Evolutionary conservation across 2,113 vertebrate genomes (phyloP), one percentile per base, ranked within the genome.

Genomic region (Xenopus borealis): DNA sequence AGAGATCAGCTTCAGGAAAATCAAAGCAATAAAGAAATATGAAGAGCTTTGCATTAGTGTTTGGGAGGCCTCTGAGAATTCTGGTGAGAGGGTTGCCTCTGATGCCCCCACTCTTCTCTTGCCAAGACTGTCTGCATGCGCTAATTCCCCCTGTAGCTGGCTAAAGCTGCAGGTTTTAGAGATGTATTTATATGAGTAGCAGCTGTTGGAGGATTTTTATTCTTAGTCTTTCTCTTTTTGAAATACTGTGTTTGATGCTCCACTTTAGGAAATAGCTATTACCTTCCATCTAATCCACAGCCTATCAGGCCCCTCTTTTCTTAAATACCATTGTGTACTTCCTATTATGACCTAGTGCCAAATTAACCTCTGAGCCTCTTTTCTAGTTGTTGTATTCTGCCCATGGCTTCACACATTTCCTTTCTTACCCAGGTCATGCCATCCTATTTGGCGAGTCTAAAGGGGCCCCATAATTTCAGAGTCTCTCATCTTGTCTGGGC

Each of bases 121-220:
- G 58, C 73, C 66, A 75, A 69, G 66, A n/a, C 73, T 63, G 73
- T 69, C 73, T 76, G 66, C 66, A 69, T 69, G 66, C 69, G 73
- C 47, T 76, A 76, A 76, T 69, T 76, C 73, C 58, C 45, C 47
- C 45, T 76, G 66, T 45, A 63, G 66, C 46, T 63, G 30, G 50
- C 58, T 63, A 76, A 76, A 76, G 73, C 73, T 76, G 40, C 73
- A 69, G 66, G 66, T 76, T 69, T 76, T 76, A 76, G 73, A 52
- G 72, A 69, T 69, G 33, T 76, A 76, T 76, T 76, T 76, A 76
- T 76, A 76, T 69, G 66, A 69, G 73, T 46, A 76, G 73, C 73
- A 76, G 73, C 73, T 76, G 73, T 66, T 62, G 46, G 65, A 18
- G 66, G 73, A 55, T 63, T 76, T 69, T 62, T 63, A 76, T 76